Percentiles rank a stretch among this genome's conserved stretches.
Evolutionary conservation across 1,140 invertebrate species (phyloP).

Genomic region (Gonatopus flavifemur): DNA sequence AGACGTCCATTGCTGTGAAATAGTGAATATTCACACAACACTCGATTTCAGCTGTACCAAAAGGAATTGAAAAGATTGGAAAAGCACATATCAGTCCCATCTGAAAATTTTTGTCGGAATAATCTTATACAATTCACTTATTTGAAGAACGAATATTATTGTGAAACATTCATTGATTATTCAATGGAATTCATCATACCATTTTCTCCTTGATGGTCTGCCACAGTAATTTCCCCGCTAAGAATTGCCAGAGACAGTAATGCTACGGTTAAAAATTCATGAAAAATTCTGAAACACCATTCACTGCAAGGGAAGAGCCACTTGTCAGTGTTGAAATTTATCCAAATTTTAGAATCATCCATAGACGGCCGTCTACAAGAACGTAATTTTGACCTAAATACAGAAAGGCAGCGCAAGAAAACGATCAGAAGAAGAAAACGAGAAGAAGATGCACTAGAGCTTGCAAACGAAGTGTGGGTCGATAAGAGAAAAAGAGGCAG

Average conservation of each 20-base stretch:
- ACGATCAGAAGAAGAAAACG: background rate
- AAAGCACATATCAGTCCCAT: background rate
- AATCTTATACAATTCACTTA: background rate
- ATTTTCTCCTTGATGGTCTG: conserved; percentile 1
- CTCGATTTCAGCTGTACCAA: background rate
- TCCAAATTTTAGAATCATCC: background rate
- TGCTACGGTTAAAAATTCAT: no score
- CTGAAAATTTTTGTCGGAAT: background rate
- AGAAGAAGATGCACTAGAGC: background rate
- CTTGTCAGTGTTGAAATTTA: background rate
- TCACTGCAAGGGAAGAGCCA: no score
- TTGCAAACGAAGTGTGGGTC: no score
- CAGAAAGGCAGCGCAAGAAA: background rate
- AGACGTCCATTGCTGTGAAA: background rate
- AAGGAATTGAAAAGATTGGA: background rate
- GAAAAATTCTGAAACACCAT: no score
- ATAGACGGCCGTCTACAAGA: background rate
- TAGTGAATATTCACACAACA: background rate
- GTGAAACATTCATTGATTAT: background rate
- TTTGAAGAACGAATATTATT: background rate
- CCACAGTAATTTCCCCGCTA: background rate
- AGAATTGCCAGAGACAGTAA: background rate
- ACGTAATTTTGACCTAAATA: background rate
- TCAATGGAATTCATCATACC: background rate
- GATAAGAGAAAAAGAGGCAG: background rate